A percentile compares a stretch with the other conserved stretches of the same genome.
phyloP scores from a whole-genome alignment of 1,140 invertebrate genomes.

The Lithobius niger region DNA sequence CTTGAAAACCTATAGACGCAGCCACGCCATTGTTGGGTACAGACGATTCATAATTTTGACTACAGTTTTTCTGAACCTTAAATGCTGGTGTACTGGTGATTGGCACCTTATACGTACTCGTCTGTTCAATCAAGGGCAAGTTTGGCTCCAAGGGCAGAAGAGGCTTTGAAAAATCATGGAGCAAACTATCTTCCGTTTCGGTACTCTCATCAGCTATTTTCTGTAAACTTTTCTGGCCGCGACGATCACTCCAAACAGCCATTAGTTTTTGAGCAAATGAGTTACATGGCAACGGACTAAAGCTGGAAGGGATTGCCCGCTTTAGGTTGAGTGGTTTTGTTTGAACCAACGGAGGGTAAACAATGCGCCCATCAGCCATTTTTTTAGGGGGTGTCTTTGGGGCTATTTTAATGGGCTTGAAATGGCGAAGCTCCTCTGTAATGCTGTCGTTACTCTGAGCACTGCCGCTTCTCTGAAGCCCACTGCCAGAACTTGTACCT shows the following conservation, averaged over 20 bases:
- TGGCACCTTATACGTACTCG: not conserved
- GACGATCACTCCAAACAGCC: not conserved
- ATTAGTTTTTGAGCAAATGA: not conserved
- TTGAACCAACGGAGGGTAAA: constrained; percentile 20
- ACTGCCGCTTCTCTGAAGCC: constrained; percentile 14
- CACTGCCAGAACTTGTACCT: not conserved
- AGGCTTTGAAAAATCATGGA: not conserved
- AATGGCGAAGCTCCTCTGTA: constrained; percentile 23
- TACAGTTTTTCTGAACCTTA: not conserved
- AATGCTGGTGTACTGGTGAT: not conserved
- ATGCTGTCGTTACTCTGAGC: constrained; percentile 23
- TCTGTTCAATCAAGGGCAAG: not conserved
- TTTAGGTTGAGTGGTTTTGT: constrained; percentile 17
- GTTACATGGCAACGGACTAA: not conserved
- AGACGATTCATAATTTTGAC: not conserved
- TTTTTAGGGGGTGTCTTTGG: constrained; percentile 24
- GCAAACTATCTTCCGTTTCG: not conserved
- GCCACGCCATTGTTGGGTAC: not conserved
- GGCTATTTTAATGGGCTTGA: constrained; percentile 24
- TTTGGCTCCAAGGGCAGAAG: not conserved
- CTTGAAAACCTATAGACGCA: not conserved
- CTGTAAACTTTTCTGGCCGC: not conserved
- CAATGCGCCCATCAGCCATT: constrained; percentile 18
- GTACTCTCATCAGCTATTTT: not conserved
- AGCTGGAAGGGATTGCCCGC: not conserved